Conservation (phyloP, 37 sponge, comb jelly and placozoan genomes). For the Beroe ovata region DNA sequence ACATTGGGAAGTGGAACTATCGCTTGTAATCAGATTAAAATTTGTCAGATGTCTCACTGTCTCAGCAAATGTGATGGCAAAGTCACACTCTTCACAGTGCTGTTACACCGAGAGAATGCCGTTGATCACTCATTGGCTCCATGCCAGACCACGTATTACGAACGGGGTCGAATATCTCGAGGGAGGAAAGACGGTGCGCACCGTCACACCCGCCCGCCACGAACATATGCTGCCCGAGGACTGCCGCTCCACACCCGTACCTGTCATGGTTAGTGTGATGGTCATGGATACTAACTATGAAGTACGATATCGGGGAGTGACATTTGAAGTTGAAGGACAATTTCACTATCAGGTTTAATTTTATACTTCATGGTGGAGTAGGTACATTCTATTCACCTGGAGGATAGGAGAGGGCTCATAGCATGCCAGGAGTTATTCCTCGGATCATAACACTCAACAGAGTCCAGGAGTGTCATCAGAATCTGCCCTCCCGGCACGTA, state of each 20-base stretch:
- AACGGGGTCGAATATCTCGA: constrained; percentile 59
- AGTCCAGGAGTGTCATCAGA: constrained; percentile 61
- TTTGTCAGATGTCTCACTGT: too few species aligned
- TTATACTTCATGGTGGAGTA: too few species aligned
- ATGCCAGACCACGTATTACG: constrained; percentile 24
- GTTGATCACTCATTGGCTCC: constrained; percentile 55
- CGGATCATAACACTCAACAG: constrained; percentile 62
- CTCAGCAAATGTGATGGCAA: not conserved
- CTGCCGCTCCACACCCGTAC: constrained; percentile 64
- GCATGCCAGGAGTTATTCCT: constrained; percentile 58
- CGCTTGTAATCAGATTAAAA: too few species aligned
- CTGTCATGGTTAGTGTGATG: too few species aligned
- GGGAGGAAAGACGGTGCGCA: constrained; percentile 52
- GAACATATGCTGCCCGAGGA: constrained; percentile 34
- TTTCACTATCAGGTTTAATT: too few species aligned
- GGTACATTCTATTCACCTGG: constrained; percentile 35
- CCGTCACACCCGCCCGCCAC: constrained; percentile 62
- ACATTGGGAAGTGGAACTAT: too few species aligned
- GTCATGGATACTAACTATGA: too few species aligned
- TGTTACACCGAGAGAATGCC: constrained; percentile 50
- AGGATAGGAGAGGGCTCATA: constrained; percentile 59
- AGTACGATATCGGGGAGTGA: too few species aligned
- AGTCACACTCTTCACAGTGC: constrained; percentile 52
- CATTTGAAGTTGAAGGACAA: too few species aligned
- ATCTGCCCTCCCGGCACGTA: constrained; percentile 65